Conservation (phyloP, 2,797 vertebrate species). For the Cyprinella venusta region DNA sequence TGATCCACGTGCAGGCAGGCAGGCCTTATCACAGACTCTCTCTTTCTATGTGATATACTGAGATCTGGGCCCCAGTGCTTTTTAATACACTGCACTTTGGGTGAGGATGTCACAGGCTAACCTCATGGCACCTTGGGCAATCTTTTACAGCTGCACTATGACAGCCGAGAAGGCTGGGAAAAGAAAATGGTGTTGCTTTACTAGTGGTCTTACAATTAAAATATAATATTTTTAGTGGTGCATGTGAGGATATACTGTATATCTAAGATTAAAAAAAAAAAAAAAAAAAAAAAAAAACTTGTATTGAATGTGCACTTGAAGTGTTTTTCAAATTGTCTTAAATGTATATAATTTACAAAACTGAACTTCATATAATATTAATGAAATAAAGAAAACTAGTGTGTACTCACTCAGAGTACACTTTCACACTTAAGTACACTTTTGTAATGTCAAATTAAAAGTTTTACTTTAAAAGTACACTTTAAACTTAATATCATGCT, state of each 20-base stretch:
- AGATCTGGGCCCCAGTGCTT: conserved; percentile 89
- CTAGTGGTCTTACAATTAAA: neutral
- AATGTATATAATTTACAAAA: neutral
- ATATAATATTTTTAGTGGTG: neutral
- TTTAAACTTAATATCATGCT: neutral
- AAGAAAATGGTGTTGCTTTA: neutral
- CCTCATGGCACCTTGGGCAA: conserved; percentile 80
- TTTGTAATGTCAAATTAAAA: neutral
- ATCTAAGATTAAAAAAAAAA: neutral
- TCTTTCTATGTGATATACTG: conserved; percentile 88
- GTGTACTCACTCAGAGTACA: neutral
- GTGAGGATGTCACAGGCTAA: conserved; percentile 79
- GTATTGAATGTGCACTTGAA: neutral
- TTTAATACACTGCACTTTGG: conserved; percentile 95
- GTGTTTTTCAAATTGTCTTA: neutral
- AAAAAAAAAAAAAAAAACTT: no score
- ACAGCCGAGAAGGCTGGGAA: conserved; percentile 59
- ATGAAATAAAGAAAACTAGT: neutral
- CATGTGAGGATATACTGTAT: neutral
- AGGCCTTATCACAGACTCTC: conserved; percentile 92
- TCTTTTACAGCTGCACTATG: conserved; percentile 73
- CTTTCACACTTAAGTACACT: neutral
- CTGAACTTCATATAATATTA: neutral
- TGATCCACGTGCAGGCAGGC: conserved; percentile 90
- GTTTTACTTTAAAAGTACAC: neutral